Conservation (phyloP, 2,797 vertebrate genomes). For the Selene dorsalis region DNA sequence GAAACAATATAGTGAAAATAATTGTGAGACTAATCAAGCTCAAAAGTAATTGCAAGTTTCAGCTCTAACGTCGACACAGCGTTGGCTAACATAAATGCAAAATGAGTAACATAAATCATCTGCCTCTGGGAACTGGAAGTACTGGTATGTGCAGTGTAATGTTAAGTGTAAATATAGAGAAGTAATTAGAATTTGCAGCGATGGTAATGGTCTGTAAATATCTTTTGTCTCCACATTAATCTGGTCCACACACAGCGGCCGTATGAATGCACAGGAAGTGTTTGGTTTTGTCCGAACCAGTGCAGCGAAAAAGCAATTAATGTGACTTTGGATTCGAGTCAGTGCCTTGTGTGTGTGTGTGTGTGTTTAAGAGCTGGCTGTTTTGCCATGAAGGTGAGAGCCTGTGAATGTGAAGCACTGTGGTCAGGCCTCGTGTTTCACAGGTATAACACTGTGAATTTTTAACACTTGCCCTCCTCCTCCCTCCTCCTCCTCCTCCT, state of each 20-base stretch:
- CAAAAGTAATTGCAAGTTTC: neutral
- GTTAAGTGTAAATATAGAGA: conserved; percentile 16
- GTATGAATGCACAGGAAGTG: neutral
- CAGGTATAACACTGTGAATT: conserved; percentile 44
- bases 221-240: conserved; percentile 38
- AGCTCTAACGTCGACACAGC: neutral
- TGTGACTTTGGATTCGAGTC: neutral
- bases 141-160: neutral
- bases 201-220: conserved; percentile 33
- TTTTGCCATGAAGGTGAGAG: conserved; percentile 43
- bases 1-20: neutral
- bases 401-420: conserved; percentile 14
- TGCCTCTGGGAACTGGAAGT: neutral
- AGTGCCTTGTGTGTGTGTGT: conserved; percentile 3
- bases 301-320: conserved; percentile 12
- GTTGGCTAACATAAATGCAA: neutral
- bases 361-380: conserved; percentile 13
- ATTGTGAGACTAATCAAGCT: neutral
- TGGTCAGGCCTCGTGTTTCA: conserved; percentile 43
- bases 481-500: neutral
- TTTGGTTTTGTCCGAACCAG: conserved; percentile 3
- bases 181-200: conserved; percentile 25
- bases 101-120: conserved; percentile 12
- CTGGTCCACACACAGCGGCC: conserved; percentile 10
- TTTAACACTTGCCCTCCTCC: conserved; percentile 33